Percentiles rank a stretch among this genome's conserved stretches.
These are phyloP conservation scores for Oreohelix idahoensis DNA, from an alignment of 1,140 invertebrate genomes.

Conservation along the genomic window DNA sequence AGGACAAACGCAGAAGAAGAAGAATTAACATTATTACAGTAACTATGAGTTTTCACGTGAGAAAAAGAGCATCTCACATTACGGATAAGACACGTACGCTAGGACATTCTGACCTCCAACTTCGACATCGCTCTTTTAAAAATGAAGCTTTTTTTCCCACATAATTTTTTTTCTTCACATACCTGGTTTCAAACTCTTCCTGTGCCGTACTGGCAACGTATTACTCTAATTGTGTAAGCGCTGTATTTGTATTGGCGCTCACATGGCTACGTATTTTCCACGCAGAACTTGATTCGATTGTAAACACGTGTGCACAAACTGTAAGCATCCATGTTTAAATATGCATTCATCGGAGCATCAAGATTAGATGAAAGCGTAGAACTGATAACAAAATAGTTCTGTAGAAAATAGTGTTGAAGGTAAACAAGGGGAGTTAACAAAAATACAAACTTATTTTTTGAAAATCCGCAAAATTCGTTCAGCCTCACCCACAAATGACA, in stretches of 20 bases:
- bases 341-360: neutral
- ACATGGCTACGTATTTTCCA: neutral
- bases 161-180: too few relatives aligned
- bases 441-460: neutral
- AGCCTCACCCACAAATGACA: neutral
- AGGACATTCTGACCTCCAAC: too few relatives aligned
- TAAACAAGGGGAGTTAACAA: neutral
- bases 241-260: neutral
- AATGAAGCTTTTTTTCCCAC: too few relatives aligned
- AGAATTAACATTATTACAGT: too few relatives aligned
- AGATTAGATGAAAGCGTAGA: neutral
- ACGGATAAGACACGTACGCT: too few relatives aligned
- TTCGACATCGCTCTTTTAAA: too few relatives aligned
- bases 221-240: neutral
- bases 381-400: neutral
- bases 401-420: neutral
- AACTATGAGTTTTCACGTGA: too few relatives aligned
- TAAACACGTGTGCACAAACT: neutral
- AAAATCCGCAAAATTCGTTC: neutral
- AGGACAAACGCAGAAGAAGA: too few relatives aligned
- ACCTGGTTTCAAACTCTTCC: too few relatives aligned
- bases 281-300: neutral
- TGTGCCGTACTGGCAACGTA: neutral
- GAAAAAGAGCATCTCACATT: too few relatives aligned
- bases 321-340: neutral